Evolutionary conservation across 2,888 invertebrate species (phyloP).

Genomic region (Agonopterix heracliana): DNA sequence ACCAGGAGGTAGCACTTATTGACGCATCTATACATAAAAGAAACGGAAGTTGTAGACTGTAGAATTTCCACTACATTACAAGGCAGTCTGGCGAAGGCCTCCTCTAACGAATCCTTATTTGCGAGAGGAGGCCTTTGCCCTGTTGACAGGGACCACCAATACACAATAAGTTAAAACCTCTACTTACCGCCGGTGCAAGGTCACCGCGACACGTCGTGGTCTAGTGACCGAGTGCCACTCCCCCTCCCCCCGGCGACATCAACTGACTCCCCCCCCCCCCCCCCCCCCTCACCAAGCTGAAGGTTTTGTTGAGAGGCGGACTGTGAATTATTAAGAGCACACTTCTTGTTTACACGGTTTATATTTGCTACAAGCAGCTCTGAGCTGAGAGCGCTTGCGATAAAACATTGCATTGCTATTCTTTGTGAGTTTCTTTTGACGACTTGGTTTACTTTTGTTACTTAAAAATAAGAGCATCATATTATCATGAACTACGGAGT

Average conservation of each 20-base stretch:
- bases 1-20: no score
- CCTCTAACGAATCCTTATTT: no score
- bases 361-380: neutral
- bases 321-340: neutral
- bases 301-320: neutral
- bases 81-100: no score
- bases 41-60: no score
- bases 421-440: neutral
- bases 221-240: neutral
- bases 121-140: no score
- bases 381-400: neutral
- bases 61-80: no score
- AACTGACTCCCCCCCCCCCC: neutral
- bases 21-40: no score
- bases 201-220: neutral
- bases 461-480: no score
- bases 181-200: neutral
- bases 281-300: neutral
- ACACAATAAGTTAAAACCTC: neutral
- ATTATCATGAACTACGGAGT: no score
- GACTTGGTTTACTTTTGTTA: no score
- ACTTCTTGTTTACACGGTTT: conserved; percentile 3
- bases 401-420: neutral
- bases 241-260: no score
- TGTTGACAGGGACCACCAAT: no score